phyloP scores from a whole-genome alignment of 2,113 vertebrate species.

The Podilymbus podiceps region DNA sequence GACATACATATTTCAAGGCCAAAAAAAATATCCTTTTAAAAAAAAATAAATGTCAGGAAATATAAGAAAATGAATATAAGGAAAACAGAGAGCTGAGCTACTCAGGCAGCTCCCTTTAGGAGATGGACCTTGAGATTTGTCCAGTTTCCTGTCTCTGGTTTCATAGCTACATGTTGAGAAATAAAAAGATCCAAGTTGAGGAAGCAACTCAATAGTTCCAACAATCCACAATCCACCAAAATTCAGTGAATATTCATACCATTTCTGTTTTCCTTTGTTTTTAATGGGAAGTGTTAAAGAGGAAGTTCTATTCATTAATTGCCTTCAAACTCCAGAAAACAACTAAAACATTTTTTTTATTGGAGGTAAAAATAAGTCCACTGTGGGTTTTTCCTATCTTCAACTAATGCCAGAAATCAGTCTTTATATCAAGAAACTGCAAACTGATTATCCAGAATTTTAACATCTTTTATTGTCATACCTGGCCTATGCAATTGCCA shows the following conservation, averaged over 20 bases:
- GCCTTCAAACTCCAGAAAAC: background rate
- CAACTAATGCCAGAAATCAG: background rate
- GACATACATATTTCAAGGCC: background rate
- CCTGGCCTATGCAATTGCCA: background rate
- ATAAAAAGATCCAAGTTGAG: background rate
- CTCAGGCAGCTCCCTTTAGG: background rate
- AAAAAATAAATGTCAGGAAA: background rate
- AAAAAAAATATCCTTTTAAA: background rate
- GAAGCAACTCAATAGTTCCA: background rate
- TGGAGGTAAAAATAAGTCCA: background rate
- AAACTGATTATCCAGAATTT: background rate
- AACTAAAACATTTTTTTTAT: background rate
- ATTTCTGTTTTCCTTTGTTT: background rate
- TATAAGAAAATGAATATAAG: background rate
- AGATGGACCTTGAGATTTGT: background rate
- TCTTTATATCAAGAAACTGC: background rate
- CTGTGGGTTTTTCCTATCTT: accelerated
- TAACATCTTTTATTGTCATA: background rate
- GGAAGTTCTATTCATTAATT: background rate
- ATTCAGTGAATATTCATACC: background rate
- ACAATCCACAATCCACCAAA: background rate
- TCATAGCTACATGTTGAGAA: background rate
- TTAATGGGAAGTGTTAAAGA: background rate
- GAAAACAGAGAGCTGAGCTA: background rate
- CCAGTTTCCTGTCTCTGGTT: background rate